Evolutionary conservation across 2,888 invertebrate species (phyloP).

Genomic region (Alloplasta piceator): DNA sequence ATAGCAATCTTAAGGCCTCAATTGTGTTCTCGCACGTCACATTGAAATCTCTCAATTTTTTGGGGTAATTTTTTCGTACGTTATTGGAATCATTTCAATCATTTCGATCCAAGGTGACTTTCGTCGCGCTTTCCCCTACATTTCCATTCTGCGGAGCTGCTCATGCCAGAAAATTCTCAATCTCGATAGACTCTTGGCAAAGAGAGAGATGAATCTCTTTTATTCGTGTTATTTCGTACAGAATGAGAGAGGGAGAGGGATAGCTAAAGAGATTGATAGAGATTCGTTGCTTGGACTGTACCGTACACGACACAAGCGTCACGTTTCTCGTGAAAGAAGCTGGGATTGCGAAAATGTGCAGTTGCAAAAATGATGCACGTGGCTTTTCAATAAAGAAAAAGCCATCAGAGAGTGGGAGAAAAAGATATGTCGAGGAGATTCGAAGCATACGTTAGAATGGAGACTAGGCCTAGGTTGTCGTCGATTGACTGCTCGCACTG

Average conservation of each 20-base stretch:
- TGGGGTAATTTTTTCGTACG: too few species aligned
- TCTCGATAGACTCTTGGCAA: conserved; percentile 44
- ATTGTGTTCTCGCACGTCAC: too few species aligned
- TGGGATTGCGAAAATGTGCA: conserved; percentile 71
- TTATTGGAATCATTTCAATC: too few species aligned
- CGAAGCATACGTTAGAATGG: conserved; percentile 22
- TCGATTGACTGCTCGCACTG: conserved; percentile 43
- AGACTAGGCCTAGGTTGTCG: conserved; percentile 69
- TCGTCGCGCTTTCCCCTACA: too few species aligned
- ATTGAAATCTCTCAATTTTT: too few species aligned
- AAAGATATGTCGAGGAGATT: conserved; percentile 4
- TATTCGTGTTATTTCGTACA: neutral
- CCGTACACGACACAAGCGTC: conserved; percentile 56
- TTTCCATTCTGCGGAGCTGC: conserved; percentile 2
- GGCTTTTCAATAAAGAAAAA: conserved; percentile 35
- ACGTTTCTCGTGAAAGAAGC: conserved; percentile 70
- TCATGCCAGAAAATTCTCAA: conserved; percentile 57
- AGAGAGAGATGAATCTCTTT: conserved; percentile 4
- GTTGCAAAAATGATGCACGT: conserved; percentile 72
- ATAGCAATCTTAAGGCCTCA: too few species aligned
- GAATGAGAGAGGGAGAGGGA: neutral
- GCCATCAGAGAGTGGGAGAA: neutral
- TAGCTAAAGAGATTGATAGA: conserved; percentile 6
- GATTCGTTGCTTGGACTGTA: conserved; percentile 55
- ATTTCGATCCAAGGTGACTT: too few species aligned